Evolutionary conservation across 2,797 vertebrate genomes (phyloP).

Genomic region (Protonibea diacanthus): DNA sequence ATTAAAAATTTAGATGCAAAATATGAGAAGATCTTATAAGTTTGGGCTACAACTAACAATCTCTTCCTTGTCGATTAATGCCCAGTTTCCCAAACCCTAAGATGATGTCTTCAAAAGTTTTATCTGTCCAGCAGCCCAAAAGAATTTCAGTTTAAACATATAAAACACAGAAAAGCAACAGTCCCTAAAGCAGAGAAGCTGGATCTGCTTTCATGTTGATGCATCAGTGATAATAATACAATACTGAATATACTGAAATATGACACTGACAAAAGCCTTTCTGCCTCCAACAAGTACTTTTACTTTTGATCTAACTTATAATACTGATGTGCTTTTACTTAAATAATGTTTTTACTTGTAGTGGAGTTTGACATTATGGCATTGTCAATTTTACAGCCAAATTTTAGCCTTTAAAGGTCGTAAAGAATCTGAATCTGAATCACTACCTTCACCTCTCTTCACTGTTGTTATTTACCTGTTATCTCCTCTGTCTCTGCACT

Average conservation of each 20-base stretch:
- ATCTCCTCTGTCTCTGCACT: slow-evolving; percentile 75
- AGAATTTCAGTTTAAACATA: background rate
- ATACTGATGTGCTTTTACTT: background rate
- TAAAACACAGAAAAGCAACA: background rate
- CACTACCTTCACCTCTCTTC: background rate
- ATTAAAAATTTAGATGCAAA: background rate
- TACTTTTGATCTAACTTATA: background rate
- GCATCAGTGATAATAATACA: background rate
- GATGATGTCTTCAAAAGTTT: too few species aligned
- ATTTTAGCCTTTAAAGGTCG: background rate
- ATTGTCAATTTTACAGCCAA: background rate
- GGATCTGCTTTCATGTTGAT: background rate
- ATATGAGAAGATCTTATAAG: background rate
- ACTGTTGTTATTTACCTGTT: slow-evolving; percentile 77
- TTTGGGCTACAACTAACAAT: rapidly evolving
- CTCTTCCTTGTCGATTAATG: background rate
- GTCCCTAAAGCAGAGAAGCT: background rate
- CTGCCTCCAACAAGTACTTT: background rate
- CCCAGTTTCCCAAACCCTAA: background rate
- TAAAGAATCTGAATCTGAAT: background rate
- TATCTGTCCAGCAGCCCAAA: too few species aligned
- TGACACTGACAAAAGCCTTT: background rate
- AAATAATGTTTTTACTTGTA: background rate
- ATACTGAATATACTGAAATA: background rate
- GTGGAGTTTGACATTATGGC: background rate